Base-by-base conservation (phyloP, 2,888 invertebrate genomes). In the Panorpa germanica region DNA sequence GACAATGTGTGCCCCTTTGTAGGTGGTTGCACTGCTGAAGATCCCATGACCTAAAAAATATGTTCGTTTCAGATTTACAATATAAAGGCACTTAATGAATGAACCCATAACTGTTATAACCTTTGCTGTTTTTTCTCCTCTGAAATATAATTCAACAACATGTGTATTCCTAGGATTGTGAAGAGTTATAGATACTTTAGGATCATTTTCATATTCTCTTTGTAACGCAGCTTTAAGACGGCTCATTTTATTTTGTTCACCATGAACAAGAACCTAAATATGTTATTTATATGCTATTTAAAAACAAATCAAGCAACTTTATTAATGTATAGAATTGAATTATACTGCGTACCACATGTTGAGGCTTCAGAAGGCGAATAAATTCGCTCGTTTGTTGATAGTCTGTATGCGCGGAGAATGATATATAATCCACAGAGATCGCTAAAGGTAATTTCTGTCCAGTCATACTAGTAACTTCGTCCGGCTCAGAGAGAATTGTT, bases 381-480 rank as follows among this genome's bases (percentile, higher is more conserved):
- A 99, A 98, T 59, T 95, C 93, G 26, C 90, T 88, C 0, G 96
- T 99, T 58, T 93, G 93, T 52, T 86, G 81, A 52, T 90, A 95
- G 58, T 95, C 95, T 0, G 98, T 96, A 52, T 98, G 98, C 0
- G 98, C 98, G 0, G 96, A 96, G 59, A 98, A 98, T 0, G 95
- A 96, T 44, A 99, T 98, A 54, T 99, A 98, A 55, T 96, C 93
- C 0, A 98, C 95, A 0, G 91, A 90, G 81, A 93, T 91, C 54
- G 88, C 90, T 23, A 96, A 60, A 0, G 93, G 91, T 33, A 98
- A 57, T 53, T 93, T 93, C 55, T 95, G 93, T 0, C 98, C 98
- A 1, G 77, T 73, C 72, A 96, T 76, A 0, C 95, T 78, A 0
- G 81, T 76, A 32, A 98, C 90, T 59, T 98, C 96, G 48, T 95